Conservation (phyloP, 2,797 vertebrate genomes). For the Neosalanx taihuensis region DNA sequence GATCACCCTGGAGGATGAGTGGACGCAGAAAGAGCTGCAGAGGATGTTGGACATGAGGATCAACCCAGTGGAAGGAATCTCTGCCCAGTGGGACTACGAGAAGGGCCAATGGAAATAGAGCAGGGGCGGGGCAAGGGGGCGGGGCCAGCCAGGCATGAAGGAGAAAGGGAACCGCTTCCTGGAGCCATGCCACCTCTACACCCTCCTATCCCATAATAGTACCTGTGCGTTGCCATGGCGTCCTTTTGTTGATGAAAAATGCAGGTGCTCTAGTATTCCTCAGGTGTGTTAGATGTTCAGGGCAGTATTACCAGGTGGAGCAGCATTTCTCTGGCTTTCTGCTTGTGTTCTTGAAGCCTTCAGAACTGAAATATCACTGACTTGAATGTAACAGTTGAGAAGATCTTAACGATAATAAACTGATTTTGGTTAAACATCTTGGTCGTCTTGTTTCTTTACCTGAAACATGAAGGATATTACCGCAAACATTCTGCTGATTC, state of each 20-base stretch:
- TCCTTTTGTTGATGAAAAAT: too few relatives aligned
- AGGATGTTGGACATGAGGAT: conserved; percentile 82
- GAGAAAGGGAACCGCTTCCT: not conserved
- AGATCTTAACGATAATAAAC: too few relatives aligned
- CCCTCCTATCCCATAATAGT: conserved; percentile 18
- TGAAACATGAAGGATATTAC: too few relatives aligned
- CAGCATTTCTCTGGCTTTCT: too few relatives aligned
- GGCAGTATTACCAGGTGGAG: too few relatives aligned
- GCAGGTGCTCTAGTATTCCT: too few relatives aligned
- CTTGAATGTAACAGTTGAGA: not conserved
- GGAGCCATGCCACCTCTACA: not conserved
- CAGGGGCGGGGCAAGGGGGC: conserved; percentile 6
- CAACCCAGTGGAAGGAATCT: conserved; percentile 77
- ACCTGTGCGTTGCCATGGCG: not conserved
- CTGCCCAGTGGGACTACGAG: conserved; percentile 82
- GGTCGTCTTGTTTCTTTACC: too few relatives aligned
- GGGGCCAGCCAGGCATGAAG: not conserved
- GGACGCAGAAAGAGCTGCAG: conserved; percentile 75
- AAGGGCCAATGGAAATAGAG: conserved; percentile 85
- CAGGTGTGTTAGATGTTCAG: too few relatives aligned
- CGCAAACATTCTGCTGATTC: too few relatives aligned
- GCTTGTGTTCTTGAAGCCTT: too few relatives aligned
- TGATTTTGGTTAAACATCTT: too few relatives aligned
- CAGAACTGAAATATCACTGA: not conserved
- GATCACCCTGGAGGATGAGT: conserved; percentile 70